phyloP scores from a whole-genome alignment of 1,140 invertebrate genomes.

The Mizuhopecten yessoensis region DNA sequence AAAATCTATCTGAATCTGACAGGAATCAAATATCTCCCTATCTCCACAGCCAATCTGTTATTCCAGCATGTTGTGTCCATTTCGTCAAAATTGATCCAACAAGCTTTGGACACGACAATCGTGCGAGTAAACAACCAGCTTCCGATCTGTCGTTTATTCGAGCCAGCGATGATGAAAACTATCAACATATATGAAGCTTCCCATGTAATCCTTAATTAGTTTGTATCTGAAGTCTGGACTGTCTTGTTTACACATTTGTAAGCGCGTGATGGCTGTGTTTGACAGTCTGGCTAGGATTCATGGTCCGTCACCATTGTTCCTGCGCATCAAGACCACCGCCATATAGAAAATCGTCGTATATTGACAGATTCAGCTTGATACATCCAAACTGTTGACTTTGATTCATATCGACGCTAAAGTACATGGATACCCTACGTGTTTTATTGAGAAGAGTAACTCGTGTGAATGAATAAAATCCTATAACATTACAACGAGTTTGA shows the following conservation, averaged over 20 bases:
- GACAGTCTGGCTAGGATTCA: background rate
- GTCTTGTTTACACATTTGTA: background rate
- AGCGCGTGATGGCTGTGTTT: background rate
- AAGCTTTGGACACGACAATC: background rate
- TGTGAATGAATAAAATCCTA: no score
- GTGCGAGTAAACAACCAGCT: background rate
- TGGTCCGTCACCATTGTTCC: background rate
- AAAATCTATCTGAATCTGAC: background rate
- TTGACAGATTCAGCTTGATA: background rate
- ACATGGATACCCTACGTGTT: no score
- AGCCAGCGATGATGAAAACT: background rate
- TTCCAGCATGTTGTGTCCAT: background rate
- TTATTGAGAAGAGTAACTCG: no score
- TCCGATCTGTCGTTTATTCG: background rate
- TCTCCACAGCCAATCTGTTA: background rate
- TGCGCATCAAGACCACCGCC: background rate
- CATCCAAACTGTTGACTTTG: background rate
- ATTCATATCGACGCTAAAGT: background rate
- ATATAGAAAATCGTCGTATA: background rate
- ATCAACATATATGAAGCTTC: background rate
- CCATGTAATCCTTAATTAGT: background rate
- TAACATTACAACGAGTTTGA: no score
- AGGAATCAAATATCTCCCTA: background rate
- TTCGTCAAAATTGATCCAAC: background rate
- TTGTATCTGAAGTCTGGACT: background rate